phyloP scores from a whole-genome alignment of 2,888 invertebrate species.

The Eretmocerus hayati region DNA sequence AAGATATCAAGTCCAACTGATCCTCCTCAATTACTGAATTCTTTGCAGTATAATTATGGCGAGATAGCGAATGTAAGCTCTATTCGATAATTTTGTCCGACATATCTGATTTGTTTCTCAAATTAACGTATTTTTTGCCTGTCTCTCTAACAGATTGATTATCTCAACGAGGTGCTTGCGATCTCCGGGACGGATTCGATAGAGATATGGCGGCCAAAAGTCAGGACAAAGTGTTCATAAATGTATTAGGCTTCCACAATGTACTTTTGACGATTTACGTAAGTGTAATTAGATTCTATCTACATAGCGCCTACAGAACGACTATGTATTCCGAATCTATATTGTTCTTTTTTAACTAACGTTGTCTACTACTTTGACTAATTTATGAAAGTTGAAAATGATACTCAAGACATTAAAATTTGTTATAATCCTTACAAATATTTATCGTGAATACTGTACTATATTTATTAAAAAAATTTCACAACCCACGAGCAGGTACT shows the following conservation, averaged over 20 bases:
- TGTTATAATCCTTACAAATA: conserved; percentile 6
- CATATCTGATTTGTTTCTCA: background rate
- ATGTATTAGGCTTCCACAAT: conserved; percentile 11
- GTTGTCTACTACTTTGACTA: conserved; percentile 15
- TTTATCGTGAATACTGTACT: background rate
- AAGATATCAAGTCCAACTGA: conserved; percentile 41
- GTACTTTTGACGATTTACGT: conserved; percentile 16
- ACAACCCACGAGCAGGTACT: too few species aligned
- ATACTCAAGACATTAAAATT: conserved; percentile 6
- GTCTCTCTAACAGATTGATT: conserved; percentile 33
- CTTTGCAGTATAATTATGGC: conserved; percentile 30
- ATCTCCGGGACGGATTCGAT: conserved; percentile 36
- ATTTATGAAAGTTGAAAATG: conserved; percentile 12
- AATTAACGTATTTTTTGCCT: background rate
- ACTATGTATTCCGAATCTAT: conserved; percentile 19
- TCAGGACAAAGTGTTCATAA: conserved; percentile 21
- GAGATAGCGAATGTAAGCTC: conserved; percentile 38
- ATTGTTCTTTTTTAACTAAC: conserved; percentile 20
- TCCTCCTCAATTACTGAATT: conserved; percentile 34
- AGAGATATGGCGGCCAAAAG: conserved; percentile 38
- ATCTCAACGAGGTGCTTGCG: conserved; percentile 37
- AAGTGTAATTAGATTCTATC: conserved; percentile 6
- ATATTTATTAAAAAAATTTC: conserved; percentile 1
- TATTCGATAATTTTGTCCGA: background rate
- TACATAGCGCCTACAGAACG: conserved; percentile 14